Conservation (phyloP, 1,140 invertebrate genomes). For the Leptonema lineaticorne region DNA sequence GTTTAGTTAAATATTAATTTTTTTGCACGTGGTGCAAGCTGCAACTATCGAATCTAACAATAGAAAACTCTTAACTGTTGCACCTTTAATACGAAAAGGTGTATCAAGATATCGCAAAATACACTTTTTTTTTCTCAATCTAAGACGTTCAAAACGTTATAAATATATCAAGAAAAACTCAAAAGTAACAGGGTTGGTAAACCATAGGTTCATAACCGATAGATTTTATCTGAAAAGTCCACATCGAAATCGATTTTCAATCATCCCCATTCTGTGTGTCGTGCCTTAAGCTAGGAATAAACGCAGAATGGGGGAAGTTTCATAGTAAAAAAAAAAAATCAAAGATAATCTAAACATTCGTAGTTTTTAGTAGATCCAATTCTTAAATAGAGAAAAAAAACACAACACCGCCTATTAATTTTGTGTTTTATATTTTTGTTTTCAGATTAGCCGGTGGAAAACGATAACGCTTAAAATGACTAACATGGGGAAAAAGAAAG, state of each 20-base stretch:
- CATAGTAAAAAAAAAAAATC: too few species aligned
- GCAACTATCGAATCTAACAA: conserved; percentile 18
- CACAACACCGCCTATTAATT: conserved; percentile 2
- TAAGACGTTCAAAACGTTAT: conserved; percentile 20
- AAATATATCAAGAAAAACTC: too few species aligned
- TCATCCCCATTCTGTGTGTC: too few species aligned
- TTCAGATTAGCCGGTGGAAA: conserved; percentile 22
- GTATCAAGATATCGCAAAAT: too few species aligned
- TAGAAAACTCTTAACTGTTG: background rate
- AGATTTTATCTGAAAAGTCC: background rate
- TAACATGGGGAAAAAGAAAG: conserved; percentile 39
- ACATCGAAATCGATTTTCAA: background rate
- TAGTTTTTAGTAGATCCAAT: too few species aligned
- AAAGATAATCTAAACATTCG: background rate
- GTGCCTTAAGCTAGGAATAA: too few species aligned
- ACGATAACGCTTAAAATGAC: conserved; percentile 37
- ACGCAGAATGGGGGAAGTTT: too few species aligned
- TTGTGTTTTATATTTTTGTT: conserved; percentile 21
- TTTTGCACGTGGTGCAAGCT: conserved; percentile 40
- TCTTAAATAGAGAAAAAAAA: background rate
- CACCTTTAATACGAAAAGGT: background rate
- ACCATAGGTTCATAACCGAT: background rate
- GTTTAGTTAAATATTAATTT: too few species aligned
- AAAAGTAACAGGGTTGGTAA: background rate
- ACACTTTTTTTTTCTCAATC: background rate